Evolutionary conservation across 2,113 vertebrate species (phyloP).

Genomic region (Pygoscelis antarcticus): DNA sequence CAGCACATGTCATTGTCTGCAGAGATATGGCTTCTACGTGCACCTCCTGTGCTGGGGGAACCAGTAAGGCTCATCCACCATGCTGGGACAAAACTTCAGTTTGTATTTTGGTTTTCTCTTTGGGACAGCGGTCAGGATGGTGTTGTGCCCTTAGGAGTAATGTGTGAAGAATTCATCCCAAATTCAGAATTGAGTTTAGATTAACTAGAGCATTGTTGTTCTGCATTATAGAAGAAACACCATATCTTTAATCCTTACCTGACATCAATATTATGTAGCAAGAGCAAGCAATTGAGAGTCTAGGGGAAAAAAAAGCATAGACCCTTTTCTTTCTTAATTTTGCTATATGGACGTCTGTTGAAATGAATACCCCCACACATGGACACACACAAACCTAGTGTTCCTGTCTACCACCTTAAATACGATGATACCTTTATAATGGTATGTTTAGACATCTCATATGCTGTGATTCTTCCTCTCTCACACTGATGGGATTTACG

Average conservation of each 20-base stretch:
- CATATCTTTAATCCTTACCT: neutral
- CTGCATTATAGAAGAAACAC: neutral
- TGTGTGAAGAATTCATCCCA: neutral
- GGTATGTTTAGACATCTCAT: neutral
- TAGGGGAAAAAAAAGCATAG: neutral
- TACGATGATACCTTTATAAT: neutral
- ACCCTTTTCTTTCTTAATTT: neutral
- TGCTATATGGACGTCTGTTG: fast-evolving
- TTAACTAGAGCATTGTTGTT: neutral
- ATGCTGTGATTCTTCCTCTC: neutral
- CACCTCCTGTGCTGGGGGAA: neutral
- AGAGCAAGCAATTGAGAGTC: neutral
- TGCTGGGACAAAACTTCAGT: neutral
- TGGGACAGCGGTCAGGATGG: neutral
- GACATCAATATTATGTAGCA: neutral
- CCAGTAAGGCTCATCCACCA: neutral
- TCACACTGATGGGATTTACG: neutral
- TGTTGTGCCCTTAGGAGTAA: neutral
- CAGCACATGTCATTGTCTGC: neutral
- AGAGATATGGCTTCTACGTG: fast-evolving
- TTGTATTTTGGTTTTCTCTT: neutral
- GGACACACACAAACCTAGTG: neutral
- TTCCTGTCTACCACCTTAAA: neutral
- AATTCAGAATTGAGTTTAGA: neutral
- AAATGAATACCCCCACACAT: neutral